Base-by-base conservation (phyloP, 2,113 vertebrate genomes). In the Python bivittatus region DNA sequence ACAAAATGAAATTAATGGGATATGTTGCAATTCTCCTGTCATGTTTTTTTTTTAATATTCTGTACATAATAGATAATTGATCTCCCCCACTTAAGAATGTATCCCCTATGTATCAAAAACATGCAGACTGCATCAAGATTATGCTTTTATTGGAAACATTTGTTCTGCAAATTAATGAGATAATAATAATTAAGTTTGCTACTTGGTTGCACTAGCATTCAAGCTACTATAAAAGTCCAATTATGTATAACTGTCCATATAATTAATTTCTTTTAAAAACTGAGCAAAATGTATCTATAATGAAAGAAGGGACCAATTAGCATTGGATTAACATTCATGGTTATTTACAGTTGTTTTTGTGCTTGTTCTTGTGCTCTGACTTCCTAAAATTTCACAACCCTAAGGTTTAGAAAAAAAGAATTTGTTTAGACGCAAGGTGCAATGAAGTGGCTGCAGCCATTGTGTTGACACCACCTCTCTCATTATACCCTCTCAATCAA, bases 291-390 rank as follows among this genome's bases (percentile, higher is more conserved):
- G 98, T 98, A 98, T 98, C 98, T 97, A 97, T 98, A 98, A 98
- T 98, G 98, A 98, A 98, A 99, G 98, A 98, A 98, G 98, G 98
- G 98, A 98, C 98, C 99, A 99, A 99, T 99, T 99, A 99, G 98
- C 98, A 98, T 98, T 98, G 98, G 99, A 99, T 99, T 99, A 99
- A 99, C 99, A 99, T 99, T 99, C 99, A 98, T 98, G 99, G 98
- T 98, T 99, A 99, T 99, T 99, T 99, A 99, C 99, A 99, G 99
- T 99, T 99, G 99, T 99, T 98, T 99, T 99, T 99, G 98, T 99
- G 98, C 98, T 99, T 98, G 98, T 99, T 98, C 98, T 98, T 99
- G 98, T 98, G 98, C 98, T 98, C 97, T 98, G 98, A 99, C 98
- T 99, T 99, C 98, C 98, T 98, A 98, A 98, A 98, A 98, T 98